Evolutionary conservation across 2,797 vertebrate species (phyloP), one percentile per base, ranked within the genome.

Genomic region (Brachyalestes nurse): DNA sequence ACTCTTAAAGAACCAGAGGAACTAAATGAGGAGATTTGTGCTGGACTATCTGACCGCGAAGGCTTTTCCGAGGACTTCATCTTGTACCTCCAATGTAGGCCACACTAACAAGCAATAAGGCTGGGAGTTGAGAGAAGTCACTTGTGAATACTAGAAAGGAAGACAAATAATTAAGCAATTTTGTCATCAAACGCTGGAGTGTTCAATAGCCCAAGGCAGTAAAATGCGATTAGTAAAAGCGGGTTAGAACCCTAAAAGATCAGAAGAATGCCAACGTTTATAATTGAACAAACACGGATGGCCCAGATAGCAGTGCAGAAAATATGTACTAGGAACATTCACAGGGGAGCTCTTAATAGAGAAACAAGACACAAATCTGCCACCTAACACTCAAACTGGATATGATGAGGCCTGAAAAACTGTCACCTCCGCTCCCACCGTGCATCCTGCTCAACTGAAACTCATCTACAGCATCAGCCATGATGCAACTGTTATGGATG

Each of bases 171-270:
- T 85, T 86, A 86, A 84, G 78, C 78, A 78, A 64, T 84, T 84
- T 83, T 86, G 80, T 82, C 79, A 76, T 57, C 49, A 74, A 86
- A 81, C 86, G 83, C 86, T 89, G 90, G 87, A 90, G 87, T 90
- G 89, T 88, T 80, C 83, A 53, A 55, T 89, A 84, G 92, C 91
- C 91, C 80, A 83, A 77, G 91, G 92, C 91, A 0, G 23, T 65
- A 77, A 88, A 89, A 90, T 85, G 81, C 55, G 89, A 93, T 92
- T 92, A 92, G 87, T 87, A 85, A 8, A 82, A 87, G 78, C 86
- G 83, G 85, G 83, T 84, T 87, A 86, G 79, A 82, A 84, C 78
- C 77, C 78, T 84, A 88, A 86, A 83, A 84, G 65, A 77, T 77
- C 55, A 78, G 67, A 83, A 80, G 78, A 66, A 86, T 78, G 80